Evolutionary conservation across 2,888 invertebrate species (phyloP).

Genomic region (Netelia inedita): DNA sequence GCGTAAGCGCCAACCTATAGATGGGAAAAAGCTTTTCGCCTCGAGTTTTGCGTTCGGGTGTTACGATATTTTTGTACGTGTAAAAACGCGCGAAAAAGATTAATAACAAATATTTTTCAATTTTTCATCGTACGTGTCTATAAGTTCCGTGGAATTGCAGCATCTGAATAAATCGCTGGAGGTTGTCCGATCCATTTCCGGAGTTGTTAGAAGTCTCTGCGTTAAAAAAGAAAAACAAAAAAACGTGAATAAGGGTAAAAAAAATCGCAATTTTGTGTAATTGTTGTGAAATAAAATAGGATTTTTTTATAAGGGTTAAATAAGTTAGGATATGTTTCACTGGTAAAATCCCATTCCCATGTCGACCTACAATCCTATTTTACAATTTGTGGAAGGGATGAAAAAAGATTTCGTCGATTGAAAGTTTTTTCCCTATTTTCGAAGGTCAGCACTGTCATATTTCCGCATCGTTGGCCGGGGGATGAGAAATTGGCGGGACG

Average conservation of each 20-base stretch:
- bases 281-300: no score
- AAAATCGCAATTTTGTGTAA: background rate
- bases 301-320: no score
- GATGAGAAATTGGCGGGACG: background rate
- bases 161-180: no score
- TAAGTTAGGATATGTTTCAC: background rate
- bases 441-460: conserved; percentile 54
- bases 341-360: background rate
- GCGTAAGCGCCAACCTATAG: conserved; percentile 23
- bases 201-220: no score
- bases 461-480: conserved; percentile 7
- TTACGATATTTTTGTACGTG: background rate
- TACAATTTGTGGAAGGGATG: background rate
- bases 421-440: conserved; percentile 15
- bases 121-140: background rate
- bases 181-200: no score
- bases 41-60: conserved; percentile 3
- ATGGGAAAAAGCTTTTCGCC: conserved; percentile 40
- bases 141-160: no score
- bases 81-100: background rate
- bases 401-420: conserved; percentile 29
- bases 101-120: background rate
- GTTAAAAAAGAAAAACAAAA: no score
- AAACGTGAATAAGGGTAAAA: background rate
- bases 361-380: background rate